These are phyloP conservation scores for Spongilla lacustris DNA, from an alignment of 37 sponge, comb jelly and placozoan genomes.

Conservation along the genomic window DNA sequence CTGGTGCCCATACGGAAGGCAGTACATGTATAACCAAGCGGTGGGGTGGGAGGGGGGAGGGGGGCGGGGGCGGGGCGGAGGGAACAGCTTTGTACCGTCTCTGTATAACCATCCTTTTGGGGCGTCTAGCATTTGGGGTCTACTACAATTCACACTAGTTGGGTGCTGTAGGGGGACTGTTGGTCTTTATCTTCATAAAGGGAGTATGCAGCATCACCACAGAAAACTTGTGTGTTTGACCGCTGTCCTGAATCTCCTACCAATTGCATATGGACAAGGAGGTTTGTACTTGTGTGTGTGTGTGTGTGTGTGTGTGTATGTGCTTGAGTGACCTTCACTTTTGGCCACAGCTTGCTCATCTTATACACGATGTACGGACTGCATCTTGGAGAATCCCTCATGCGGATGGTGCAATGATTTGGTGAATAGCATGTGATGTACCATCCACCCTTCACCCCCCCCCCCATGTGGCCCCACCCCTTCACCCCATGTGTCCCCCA, in stretches of 20 bases:
- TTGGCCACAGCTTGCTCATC: constrained; percentile 31
- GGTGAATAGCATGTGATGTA: no score
- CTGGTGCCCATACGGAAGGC: no score
- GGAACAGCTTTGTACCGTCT: no score
- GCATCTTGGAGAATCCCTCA: constrained; percentile 37
- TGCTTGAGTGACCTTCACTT: not conserved
- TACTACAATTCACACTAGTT: no score
- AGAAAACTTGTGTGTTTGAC: not conserved
- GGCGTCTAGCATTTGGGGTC: no score
- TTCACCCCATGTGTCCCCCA: not conserved
- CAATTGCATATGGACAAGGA: not conserved
- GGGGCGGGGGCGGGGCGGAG: not conserved
- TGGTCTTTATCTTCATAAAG: no score
- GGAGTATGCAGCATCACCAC: not conserved
- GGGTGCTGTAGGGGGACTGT: no score
- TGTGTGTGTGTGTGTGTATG: not conserved
- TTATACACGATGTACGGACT: constrained; percentile 56
- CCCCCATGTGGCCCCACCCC: not conserved
- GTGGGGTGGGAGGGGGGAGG: not conserved
- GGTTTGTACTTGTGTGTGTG: not conserved
- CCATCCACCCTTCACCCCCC: not conserved
- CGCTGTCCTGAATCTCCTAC: not conserved
- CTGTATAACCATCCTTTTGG: no score
- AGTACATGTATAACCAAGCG: no score
- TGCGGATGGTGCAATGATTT: constrained; percentile 84